Conservation (phyloP, 2,888 invertebrate species). For the Euclidia mi region DNA sequence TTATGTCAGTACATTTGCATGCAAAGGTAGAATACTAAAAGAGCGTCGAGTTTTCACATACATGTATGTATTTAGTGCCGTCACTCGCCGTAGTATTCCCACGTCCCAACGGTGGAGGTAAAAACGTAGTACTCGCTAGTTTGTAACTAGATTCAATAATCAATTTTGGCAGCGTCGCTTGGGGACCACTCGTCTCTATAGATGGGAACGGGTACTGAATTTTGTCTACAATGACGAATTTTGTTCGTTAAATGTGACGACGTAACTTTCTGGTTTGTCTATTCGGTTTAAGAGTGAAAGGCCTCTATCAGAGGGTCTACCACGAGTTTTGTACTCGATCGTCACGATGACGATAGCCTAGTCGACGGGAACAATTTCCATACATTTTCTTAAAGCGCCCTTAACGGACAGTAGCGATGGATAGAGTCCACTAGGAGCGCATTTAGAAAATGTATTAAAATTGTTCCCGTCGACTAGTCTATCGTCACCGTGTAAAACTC, state of each 20-base stretch:
- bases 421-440: too few species aligned
- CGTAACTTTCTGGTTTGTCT: not conserved
- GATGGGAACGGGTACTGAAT: slow-evolving; percentile 27
- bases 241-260: not conserved
- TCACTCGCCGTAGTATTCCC: slow-evolving; percentile 17
- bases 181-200: slow-evolving; percentile 58
- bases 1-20: not conserved
- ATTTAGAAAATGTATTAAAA: too few species aligned
- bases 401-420: too few species aligned
- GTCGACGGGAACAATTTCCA: too few species aligned
- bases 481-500: too few species aligned
- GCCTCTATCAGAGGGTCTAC: too few species aligned
- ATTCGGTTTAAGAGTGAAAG: too few species aligned
- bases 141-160: slow-evolving; percentile 88
- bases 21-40: slow-evolving; percentile 6
- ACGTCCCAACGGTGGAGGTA: slow-evolving; percentile 60
- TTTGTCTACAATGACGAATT: not conserved
- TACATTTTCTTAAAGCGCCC: too few species aligned
- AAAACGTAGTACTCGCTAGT: slow-evolving; percentile 78
- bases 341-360: too few species aligned
- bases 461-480: too few species aligned
- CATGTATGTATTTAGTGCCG: not conserved
- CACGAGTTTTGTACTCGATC: too few species aligned
- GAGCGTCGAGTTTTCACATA: not conserved
- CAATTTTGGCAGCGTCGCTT: slow-evolving; percentile 78